phyloP scores from a whole-genome alignment of 2,888 invertebrate genomes.

The Meandrusa payeni region DNA sequence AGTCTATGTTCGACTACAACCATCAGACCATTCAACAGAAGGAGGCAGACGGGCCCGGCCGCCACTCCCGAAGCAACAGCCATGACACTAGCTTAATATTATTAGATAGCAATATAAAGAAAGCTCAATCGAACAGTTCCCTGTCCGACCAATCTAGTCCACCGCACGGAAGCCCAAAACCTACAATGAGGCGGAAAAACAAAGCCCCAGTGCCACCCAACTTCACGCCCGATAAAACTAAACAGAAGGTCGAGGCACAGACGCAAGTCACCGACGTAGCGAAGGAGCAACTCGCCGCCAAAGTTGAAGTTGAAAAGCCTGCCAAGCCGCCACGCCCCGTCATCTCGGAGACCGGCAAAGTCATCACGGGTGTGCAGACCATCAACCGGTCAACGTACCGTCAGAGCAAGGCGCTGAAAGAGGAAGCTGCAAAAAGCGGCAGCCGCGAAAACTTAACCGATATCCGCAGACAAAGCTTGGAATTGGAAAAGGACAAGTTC shows the following conservation, averaged over 20 bases:
- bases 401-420: slow-evolving; percentile 70
- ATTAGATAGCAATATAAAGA: slow-evolving; percentile 72
- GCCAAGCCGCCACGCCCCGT: slow-evolving; percentile 84
- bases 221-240: slow-evolving; percentile 74
- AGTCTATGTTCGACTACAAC: slow-evolving; percentile 65
- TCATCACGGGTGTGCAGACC: slow-evolving; percentile 79
- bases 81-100: slow-evolving; percentile 80
- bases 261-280: slow-evolving; percentile 36
- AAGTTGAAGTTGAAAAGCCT: slow-evolving; percentile 70
- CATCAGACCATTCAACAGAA: slow-evolving; percentile 37
- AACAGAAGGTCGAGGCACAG: slow-evolving; percentile 46
- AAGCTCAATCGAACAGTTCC: slow-evolving; percentile 85
- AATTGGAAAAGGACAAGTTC: slow-evolving; percentile 74
- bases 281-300: slow-evolving; percentile 44
- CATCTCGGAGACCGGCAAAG: slow-evolving; percentile 69
- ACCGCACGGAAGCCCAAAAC: slow-evolving; percentile 88
- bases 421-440: slow-evolving; percentile 59
- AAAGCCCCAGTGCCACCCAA: slow-evolving; percentile 87
- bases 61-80: slow-evolving; percentile 81
- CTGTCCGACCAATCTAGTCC: slow-evolving; percentile 85
- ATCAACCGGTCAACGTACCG: slow-evolving; percentile 82
- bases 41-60: slow-evolving; percentile 43
- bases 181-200: slow-evolving; percentile 85
- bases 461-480: slow-evolving; percentile 76
- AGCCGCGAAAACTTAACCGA: slow-evolving; percentile 69